Base-by-base conservation (phyloP, 1,140 invertebrate genomes). In the Drosophila asahinai region DNA sequence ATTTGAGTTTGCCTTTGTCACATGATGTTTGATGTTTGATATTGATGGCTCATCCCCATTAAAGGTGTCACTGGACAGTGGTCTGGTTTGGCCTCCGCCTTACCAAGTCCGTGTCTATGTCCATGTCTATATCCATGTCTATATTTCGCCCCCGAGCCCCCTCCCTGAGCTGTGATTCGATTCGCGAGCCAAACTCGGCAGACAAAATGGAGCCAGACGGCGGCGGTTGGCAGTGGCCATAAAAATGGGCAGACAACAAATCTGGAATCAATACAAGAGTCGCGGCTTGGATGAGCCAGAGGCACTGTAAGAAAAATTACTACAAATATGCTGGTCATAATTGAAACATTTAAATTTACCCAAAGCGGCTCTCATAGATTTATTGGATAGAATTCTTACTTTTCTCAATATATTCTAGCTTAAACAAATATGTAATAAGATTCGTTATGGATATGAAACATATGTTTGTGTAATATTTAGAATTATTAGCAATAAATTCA, bases 161-260 rank as follows among this genome's bases (percentile, higher is more conserved):
- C 54, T 8, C 36, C 19, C 7, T 22, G 36, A 19, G n/a, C 17
- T 43, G 9, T 42, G 36, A 33, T 33, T 33, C 55, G n/a, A 57
- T 40, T 57, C 19, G 36, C 42, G 19, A 52, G 11, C 64, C 76
- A 89, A 63, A 78, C 67, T 55, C 38, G 75, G 79, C 72, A 90
- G 86, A 80, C 86, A 77, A 74, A 77, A 76, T 66, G 86, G 86
- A 91, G 86, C 86, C 86, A 59, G 42, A 67, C 43, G 55, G 55
- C 63, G 25, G 42, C 86, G 40, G 33, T 62, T 19, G 57, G 55
- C 57, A 17, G 33, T 52, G 74, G 55, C 73, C 42, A 77, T 77
- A 77, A 77, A 77, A 77, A 77, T 67, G 73, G 74, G 27, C 71
- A 73, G 68, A 73, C 68, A 73, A 36, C 67, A 61, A 73, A 73